Evolutionary conservation across 1,140 invertebrate genomes (phyloP).

Genomic region (Carcinoscorpius rotundicauda): DNA sequence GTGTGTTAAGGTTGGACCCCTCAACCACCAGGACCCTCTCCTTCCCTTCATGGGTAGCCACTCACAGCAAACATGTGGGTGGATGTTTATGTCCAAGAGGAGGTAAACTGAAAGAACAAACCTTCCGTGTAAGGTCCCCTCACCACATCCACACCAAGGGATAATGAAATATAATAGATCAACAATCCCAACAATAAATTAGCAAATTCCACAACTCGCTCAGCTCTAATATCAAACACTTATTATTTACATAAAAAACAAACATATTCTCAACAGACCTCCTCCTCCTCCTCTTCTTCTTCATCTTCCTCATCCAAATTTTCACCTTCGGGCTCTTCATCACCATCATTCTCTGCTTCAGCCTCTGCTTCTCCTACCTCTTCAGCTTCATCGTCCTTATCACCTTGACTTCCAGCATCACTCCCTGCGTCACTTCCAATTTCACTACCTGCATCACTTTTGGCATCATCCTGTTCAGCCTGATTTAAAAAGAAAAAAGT

Average conservation of each 20-base stretch:
- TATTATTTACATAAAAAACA: not conserved
- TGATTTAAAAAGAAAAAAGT: not conserved
- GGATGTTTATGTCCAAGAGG: too few species aligned
- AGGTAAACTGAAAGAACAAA: too few species aligned
- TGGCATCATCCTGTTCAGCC: slow-evolving; percentile 13
- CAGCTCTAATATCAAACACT: not conserved
- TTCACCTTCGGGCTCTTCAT: slow-evolving; percentile 20
- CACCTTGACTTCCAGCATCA: slow-evolving; percentile 17
- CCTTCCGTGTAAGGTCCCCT: too few species aligned
- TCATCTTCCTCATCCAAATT: slow-evolving; percentile 22
- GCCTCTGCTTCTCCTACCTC: slow-evolving; percentile 30
- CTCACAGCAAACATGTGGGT: too few species aligned
- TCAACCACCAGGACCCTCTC: too few species aligned
- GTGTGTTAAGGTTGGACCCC: too few species aligned
- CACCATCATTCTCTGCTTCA: slow-evolving; percentile 28
- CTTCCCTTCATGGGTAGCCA: too few species aligned
- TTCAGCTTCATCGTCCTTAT: slow-evolving; percentile 27
- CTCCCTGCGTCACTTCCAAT: slow-evolving; percentile 18
- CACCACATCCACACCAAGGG: not conserved
- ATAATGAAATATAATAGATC: not conserved
- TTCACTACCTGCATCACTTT: slow-evolving; percentile 16
- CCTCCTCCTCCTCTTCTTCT: slow-evolving; percentile 7
- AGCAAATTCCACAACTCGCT: not conserved
- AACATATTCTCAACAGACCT: not conserved
- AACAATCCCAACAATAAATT: not conserved